phyloP scores from a whole-genome alignment of 2,113 vertebrate genomes.

The Oreotrochilus melanogaster region DNA sequence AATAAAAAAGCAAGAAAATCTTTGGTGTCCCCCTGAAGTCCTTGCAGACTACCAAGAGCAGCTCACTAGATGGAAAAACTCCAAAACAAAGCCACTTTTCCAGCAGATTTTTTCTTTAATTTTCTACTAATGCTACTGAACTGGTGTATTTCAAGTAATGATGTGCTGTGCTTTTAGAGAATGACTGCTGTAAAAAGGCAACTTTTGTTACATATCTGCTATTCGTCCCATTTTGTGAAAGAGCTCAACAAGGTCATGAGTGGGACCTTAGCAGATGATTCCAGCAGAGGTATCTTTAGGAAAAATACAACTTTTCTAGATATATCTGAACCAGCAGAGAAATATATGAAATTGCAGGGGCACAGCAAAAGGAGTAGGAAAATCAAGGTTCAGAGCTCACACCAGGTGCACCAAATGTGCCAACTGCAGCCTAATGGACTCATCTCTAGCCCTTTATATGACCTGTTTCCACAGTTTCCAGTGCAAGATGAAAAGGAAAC shows the following conservation, averaged over 20 bases:
- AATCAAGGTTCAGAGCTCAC: not conserved
- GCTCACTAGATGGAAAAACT: not conserved
- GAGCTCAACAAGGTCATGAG: not conserved
- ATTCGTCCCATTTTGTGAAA: not conserved
- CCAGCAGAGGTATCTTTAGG: not conserved
- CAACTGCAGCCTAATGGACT: rapidly evolving
- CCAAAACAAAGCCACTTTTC: not conserved
- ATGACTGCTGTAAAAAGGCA: not conserved
- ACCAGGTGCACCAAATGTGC: not conserved
- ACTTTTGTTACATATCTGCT: not conserved
- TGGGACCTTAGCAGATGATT: not conserved
- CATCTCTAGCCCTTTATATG: not conserved
- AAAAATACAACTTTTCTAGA: not conserved
- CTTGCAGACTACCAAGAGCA: not conserved
- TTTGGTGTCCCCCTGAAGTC: not conserved
- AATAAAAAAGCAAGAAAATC: not conserved
- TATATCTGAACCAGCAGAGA: not conserved
- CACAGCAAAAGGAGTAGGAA: not conserved
- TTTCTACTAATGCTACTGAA: not conserved
- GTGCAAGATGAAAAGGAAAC: not conserved
- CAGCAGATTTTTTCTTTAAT: not conserved
- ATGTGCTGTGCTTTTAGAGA: not conserved
- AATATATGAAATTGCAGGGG: not conserved
- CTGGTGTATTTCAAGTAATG: not conserved
- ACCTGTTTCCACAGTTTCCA: no score